Conservation (phyloP, 2,888 invertebrate genomes). For the Campoplex capitator region DNA sequence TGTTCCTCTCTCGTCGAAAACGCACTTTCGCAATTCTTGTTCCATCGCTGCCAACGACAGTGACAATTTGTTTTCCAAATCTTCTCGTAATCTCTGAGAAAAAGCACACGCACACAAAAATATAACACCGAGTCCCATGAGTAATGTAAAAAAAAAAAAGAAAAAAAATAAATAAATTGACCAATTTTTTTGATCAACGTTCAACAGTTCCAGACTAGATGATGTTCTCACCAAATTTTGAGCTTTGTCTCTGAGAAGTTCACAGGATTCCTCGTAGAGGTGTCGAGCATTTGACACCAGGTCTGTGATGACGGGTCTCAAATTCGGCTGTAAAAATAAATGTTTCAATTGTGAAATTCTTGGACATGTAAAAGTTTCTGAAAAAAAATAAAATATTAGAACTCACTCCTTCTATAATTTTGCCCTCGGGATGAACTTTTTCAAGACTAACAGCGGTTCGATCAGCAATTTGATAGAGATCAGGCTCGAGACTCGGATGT, state of each 20-base stretch:
- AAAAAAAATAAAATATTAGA: constrained; percentile 23
- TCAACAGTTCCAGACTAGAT: background rate
- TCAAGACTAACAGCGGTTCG: constrained; percentile 90
- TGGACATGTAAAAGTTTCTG: background rate
- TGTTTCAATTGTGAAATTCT: background rate
- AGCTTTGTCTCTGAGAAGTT: constrained; percentile 89
- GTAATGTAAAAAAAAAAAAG: background rate
- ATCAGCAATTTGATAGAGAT: constrained; percentile 91
- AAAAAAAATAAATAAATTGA: background rate
- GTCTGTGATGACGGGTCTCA: constrained; percentile 91
- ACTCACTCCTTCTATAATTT: constrained; percentile 90
- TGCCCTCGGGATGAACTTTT: constrained; percentile 92
- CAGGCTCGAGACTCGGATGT: constrained; percentile 89
- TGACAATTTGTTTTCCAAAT: constrained; percentile 89
- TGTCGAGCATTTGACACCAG: constrained; percentile 89
- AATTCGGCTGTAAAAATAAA: constrained; percentile 85
- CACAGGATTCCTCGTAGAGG: constrained; percentile 91
- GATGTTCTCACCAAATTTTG: constrained; percentile 86
- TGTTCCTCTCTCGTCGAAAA: constrained; percentile 86
- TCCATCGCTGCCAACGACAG: constrained; percentile 89
- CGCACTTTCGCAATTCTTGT: constrained; percentile 89
- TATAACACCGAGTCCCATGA: background rate
- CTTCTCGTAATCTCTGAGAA: constrained; percentile 87
- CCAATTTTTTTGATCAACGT: background rate
- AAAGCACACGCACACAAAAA: background rate